Percentiles rank a stretch among this genome's conserved stretches.
These are phyloP conservation scores for Pyralis farinalis DNA, from an alignment of 2,888 invertebrate species.

Conservation along the genomic window DNA sequence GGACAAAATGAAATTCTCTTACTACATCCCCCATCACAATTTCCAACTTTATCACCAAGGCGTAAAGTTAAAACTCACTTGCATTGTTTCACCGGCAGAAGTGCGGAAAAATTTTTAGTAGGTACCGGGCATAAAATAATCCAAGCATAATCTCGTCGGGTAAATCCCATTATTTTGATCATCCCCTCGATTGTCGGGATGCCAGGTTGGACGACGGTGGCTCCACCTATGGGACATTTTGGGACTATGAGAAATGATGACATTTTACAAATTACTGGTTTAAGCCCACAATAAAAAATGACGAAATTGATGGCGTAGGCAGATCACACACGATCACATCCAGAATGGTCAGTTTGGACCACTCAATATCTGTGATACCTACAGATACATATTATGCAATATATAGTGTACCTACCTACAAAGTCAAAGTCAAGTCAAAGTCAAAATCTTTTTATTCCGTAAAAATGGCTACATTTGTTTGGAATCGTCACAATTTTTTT, in stretches of 20 bases:
- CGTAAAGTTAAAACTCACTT: constrained; percentile 21
- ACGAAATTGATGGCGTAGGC: too few relatives aligned
- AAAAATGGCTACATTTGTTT: too few relatives aligned
- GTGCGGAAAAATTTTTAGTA: constrained; percentile 56
- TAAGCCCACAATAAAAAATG: too few relatives aligned
- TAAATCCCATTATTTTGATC: constrained; percentile 78
- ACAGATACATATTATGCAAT: too few relatives aligned
- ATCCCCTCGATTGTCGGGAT: constrained; percentile 49
- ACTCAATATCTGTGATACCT: too few relatives aligned
- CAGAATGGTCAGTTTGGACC: too few relatives aligned
- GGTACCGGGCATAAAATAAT: constrained; percentile 70
- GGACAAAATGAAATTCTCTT: constrained; percentile 73
- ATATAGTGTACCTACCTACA: too few relatives aligned
- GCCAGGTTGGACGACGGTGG: background rate
- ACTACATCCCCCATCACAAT: constrained; percentile 16
- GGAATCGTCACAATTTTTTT: too few relatives aligned
- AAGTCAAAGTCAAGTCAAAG: too few relatives aligned
- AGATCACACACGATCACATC: too few relatives aligned
- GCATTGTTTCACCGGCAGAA: constrained; percentile 10
- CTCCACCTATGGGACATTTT: constrained; percentile 4
- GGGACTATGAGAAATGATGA: background rate
- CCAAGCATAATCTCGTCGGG: constrained; percentile 72
- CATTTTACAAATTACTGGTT: too few relatives aligned
- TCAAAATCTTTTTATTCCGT: too few relatives aligned
- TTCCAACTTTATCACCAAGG: constrained; percentile 17